Percentiles rank a stretch among this genome's conserved stretches.
These are phyloP conservation scores for Enteromius treurensis DNA, from an alignment of 2,797 vertebrate species.

Conservation along the genomic window DNA sequence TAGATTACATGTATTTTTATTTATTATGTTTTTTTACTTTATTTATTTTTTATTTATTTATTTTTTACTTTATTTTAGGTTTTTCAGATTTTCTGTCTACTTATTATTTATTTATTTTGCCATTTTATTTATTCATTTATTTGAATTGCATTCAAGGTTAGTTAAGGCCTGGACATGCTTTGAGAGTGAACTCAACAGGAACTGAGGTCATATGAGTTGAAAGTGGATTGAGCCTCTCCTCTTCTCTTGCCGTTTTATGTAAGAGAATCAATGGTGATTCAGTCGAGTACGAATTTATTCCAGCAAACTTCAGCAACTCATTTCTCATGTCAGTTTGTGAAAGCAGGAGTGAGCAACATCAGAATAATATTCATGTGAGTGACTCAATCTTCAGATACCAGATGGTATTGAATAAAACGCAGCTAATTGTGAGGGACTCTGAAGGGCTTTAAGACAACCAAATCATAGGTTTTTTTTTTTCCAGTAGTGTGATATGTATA, in stretches of 20 bases:
- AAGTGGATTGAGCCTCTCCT: background rate
- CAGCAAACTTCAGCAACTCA: conserved; percentile 13
- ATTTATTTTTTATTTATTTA: no score
- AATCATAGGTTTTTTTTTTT: no score
- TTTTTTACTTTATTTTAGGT: background rate
- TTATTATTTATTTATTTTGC: background rate
- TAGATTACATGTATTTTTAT: background rate
- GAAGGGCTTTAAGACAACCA: background rate
- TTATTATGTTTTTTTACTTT: no score
- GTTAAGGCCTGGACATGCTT: background rate
- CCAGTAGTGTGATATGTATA: no score
- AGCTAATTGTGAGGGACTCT: conserved; percentile 14
- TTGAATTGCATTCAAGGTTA: background rate
- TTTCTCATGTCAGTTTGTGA: background rate
- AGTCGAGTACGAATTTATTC: conserved; percentile 8
- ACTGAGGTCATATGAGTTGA: conserved; percentile 23
- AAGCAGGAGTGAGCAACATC: conserved; percentile 12
- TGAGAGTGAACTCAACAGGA: conserved; percentile 28
- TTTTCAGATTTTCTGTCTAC: background rate
- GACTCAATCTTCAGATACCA: conserved; percentile 33
- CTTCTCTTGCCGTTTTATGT: background rate
- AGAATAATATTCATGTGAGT: conserved; percentile 28
- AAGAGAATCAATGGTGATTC: conserved; percentile 44
- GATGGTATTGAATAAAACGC: conserved; percentile 52
- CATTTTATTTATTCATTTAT: background rate